Base-by-base conservation (phyloP, 2,797 vertebrate genomes). In the Sphenopsis melanotis region DNA sequence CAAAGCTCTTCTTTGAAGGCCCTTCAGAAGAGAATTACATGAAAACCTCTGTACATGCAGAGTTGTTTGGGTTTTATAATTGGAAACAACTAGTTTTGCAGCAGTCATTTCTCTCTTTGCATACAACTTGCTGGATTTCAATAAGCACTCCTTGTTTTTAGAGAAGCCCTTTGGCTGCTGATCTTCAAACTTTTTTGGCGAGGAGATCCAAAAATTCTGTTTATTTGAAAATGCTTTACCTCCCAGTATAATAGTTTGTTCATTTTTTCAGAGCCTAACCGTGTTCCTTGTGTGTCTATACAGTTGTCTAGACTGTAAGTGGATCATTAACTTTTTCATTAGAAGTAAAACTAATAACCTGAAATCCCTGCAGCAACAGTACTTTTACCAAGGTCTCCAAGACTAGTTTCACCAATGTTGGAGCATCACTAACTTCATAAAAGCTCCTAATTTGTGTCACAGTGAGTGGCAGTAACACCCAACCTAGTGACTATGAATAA, bases 1-100 rank as follows among this genome's bases (percentile, higher is more conserved):
- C 22, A 89, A 83, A 92, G 52, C 47, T 79, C 63, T 52, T 71
- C 89, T 90, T 93, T 94, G 91, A 81, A 91, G 59, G 47, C 29
- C 21, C 34, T 83, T 86, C 87, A 59, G 39, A 66, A 89, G 61
- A 74, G 27, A 71, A 88, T 86, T 49, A 64, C 26, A 75, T 36
- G 11, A 56, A 90, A 87, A 16, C 9, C 24, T 19, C 34, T 4
- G 3, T 23, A 49, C 42, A 42, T 71, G 71, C 55, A 23, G 21
- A 81, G 50, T 34, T 83, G 24, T 44, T 77, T 44, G 32, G 39
- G 17, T 22, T 59, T 56, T 23, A 15, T 29, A 66, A 72, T 34
- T 60, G 26, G 55, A 87, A 83, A 41, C 23, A 56, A 81, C 32
- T 60, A 37, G 29, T 63, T 91, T 83, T 81, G n/a, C 70, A 86